These are phyloP conservation scores for Dorcus parallelipipedus DNA, from an alignment of 2,888 invertebrate species.

Conservation along the genomic window DNA sequence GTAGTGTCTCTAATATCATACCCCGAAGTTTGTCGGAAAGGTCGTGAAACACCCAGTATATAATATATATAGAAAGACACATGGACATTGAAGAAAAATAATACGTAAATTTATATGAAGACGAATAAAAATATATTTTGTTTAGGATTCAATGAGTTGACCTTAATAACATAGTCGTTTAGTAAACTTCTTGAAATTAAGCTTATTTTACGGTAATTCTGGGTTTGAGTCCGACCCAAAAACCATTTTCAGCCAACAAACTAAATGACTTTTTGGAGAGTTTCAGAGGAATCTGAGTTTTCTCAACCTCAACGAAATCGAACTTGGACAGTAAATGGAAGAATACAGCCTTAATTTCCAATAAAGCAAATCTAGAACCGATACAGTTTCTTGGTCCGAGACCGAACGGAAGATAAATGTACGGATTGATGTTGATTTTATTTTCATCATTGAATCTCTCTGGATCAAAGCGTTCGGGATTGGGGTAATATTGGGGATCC, in stretches of 20 bases:
- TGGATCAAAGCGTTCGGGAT: constrained; percentile 38
- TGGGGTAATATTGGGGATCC: constrained; percentile 32
- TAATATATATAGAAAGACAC: no score
- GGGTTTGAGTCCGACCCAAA: constrained; percentile 22
- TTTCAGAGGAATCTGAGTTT: constrained; percentile 32
- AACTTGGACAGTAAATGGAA: constrained; percentile 32
- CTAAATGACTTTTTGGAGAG: constrained; percentile 11
- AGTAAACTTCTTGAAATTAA: no score
- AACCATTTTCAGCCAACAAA: constrained; percentile 22
- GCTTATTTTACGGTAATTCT: constrained; percentile 1
- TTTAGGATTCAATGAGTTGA: not conserved
- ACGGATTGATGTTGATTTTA: constrained; percentile 49
- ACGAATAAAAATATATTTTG: no score
- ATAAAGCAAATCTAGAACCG: constrained; percentile 45
- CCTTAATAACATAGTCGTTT: no score
- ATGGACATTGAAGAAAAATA: no score
- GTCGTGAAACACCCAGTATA: no score
- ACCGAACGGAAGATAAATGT: constrained; percentile 40
- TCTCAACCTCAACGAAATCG: constrained; percentile 29
- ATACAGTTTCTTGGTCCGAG: constrained; percentile 62
- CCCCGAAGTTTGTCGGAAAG: no score
- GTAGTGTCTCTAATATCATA: no score
- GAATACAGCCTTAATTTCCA: constrained; percentile 34
- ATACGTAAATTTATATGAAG: no score
- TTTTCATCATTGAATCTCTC: constrained; percentile 53